Evolutionary conservation across 2,888 invertebrate species (phyloP).

Genomic region (Pollenia amentaria): DNA sequence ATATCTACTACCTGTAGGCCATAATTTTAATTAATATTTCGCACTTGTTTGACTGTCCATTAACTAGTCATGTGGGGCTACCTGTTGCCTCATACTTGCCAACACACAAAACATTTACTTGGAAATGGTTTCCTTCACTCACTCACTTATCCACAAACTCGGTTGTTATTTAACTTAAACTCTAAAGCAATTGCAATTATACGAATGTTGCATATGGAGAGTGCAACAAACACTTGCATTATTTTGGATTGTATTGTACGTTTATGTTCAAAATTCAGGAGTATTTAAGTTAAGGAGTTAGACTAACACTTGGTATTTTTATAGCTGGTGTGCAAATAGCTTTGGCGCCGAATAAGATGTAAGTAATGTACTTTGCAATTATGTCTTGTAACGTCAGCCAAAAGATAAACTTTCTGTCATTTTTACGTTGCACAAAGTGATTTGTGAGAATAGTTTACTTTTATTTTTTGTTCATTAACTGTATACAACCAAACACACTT

Average conservation of each 20-base stretch:
- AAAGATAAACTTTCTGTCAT: conserved; percentile 66
- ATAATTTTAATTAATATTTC: conserved; percentile 65
- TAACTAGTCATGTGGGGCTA: conserved; percentile 43
- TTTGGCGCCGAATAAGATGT: conserved; percentile 68
- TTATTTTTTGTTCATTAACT: conserved; percentile 32
- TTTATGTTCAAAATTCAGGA: conserved; percentile 40
- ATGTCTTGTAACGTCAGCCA: conserved; percentile 63
- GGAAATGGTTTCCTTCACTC: conserved; percentile 17
- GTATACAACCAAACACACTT: background rate
- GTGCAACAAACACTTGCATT: conserved; percentile 6
- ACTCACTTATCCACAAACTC: conserved; percentile 40
- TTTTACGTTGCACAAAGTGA: conserved; percentile 64
- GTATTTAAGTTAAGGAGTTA: conserved; percentile 56
- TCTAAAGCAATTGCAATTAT: conserved; percentile 28
- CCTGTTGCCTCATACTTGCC: conserved; percentile 17
- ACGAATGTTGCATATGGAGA: conserved; percentile 1
- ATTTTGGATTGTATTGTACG: conserved; percentile 33
- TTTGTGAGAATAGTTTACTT: conserved; percentile 56
- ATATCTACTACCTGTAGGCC: conserved; percentile 41
- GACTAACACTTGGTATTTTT: conserved; percentile 45
- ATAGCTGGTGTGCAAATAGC: conserved; percentile 54
- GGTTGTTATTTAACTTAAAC: conserved; percentile 33
- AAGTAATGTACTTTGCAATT: conserved; percentile 60
- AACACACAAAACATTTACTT: background rate
- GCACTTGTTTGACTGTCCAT: conserved; percentile 51